These are phyloP conservation scores for Aethes cnicana DNA, from an alignment of 2,888 invertebrate genomes.

Conservation along the genomic window DNA sequence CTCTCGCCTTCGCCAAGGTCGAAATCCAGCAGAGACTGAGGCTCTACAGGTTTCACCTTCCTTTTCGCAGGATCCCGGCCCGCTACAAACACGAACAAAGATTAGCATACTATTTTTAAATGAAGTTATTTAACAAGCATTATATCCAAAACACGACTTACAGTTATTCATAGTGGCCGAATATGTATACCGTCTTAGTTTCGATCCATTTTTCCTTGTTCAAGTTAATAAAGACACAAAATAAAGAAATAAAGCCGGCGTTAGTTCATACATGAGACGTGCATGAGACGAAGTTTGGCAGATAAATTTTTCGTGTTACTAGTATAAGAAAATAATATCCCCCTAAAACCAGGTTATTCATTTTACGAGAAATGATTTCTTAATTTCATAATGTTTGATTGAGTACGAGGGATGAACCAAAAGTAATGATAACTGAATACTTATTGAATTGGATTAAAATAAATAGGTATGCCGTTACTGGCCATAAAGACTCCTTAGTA, in stretches of 20 bases:
- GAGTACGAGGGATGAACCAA: too few species aligned
- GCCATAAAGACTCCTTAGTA: too few species aligned
- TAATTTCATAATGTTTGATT: too few species aligned
- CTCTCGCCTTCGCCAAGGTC: slow-evolving; percentile 95
- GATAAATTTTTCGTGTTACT: slow-evolving; percentile 15
- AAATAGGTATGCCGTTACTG: too few species aligned
- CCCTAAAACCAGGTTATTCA: background rate
- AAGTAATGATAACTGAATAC: too few species aligned
- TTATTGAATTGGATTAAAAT: too few species aligned
- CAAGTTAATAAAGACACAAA: slow-evolving; percentile 18
- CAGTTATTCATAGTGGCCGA: slow-evolving; percentile 19
- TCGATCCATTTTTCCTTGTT: background rate
- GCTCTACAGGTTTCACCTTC: slow-evolving; percentile 89
- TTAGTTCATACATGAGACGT: too few species aligned
- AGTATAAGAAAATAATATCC: background rate
- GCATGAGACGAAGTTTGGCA: slow-evolving; percentile 2
- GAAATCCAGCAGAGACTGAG: slow-evolving; percentile 89
- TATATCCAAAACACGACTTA: slow-evolving; percentile 3
- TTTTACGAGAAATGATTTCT: too few species aligned
- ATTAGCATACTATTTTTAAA: background rate
- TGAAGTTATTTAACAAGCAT: background rate
- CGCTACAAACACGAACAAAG: slow-evolving; percentile 44
- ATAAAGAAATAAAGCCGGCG: slow-evolving; percentile 16
- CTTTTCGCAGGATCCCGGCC: slow-evolving; percentile 89
- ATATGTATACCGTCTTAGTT: background rate